Base-by-base conservation (phyloP, 2,797 vertebrate genomes). In the Lacerta viridis region DNA sequence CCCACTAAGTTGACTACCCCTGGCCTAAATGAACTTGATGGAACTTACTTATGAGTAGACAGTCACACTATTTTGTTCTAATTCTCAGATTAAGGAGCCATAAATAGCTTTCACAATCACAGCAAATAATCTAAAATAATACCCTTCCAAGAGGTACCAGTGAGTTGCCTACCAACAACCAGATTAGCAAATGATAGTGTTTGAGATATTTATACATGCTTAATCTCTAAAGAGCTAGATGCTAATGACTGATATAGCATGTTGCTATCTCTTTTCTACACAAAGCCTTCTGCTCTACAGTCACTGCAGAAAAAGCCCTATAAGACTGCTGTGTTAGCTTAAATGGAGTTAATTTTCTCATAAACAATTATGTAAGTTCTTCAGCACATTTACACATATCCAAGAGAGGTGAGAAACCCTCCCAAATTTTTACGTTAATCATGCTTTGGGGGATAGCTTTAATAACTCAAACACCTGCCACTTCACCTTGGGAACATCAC, bases 101-200 rank as follows among this genome's bases (percentile, higher is more conserved):
- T 64, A 88, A 85, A 90, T 88, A 86, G 87, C 89, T 91, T 93
- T 87, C 66, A 79, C 82, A 89, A 85, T 5, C 87, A 77, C 80
- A 41, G 39, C 55, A 27, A 18, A 36, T 55, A 77, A 59, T 90
- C 87, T 85, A 77, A 87, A 92, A 91, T 88, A 90, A 87, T 88
- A 88, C 87, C 72, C 89, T 87, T 89, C 88, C 61, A 87, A 91
- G 74, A 82, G 15, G 17, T 76, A 27, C 69, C 77, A 78, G 90
- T 91, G 80, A 92, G 84, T 72, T 90, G 59, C 72, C 88, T 90
- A 87, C 84, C 76, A 87, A 89, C 41, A 85, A 77, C 27, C 72
- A 61, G 41, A 80, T 84, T 83, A 91, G 83, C 80, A 82, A 93
- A 83, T 76, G 64, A 39, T 92, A 61, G 74, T 71, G 75, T 89